These are phyloP conservation scores for Diprion similis DNA, from an alignment of 1,140 invertebrate genomes.

Conservation along the genomic window DNA sequence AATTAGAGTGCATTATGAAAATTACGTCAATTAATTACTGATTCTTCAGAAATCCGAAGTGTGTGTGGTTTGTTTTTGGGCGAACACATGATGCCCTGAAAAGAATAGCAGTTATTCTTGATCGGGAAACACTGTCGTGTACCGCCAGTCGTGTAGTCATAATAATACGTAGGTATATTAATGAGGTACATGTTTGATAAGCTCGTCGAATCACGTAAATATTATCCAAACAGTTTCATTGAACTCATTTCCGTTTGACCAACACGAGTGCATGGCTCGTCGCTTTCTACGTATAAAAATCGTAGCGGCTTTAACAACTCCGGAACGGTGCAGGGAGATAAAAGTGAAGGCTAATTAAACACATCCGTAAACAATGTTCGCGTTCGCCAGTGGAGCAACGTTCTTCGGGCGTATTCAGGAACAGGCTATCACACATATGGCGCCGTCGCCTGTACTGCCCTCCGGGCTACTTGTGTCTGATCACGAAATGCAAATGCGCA, in stretches of 20 bases:
- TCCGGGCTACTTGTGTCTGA: not conserved
- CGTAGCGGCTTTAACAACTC: not conserved
- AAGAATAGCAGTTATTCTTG: no score
- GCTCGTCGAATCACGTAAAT: no score
- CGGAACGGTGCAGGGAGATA: not conserved
- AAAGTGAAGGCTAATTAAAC: constrained; percentile 5
- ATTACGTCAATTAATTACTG: no score
- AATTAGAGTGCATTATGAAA: no score
- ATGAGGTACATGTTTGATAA: no score
- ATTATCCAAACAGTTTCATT: not conserved
- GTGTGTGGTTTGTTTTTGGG: not conserved
- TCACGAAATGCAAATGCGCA: not conserved
- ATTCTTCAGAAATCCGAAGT: no score
- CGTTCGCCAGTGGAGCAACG: not conserved
- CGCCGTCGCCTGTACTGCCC: not conserved
- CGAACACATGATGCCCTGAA: not conserved
- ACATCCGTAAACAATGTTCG: not conserved
- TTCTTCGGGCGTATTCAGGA: not conserved
- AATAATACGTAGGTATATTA: not conserved
- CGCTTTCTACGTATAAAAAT: not conserved
- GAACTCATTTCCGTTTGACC: constrained; percentile 1
- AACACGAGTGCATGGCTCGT: not conserved
- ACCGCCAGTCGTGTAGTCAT: not conserved
- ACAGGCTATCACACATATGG: not conserved
- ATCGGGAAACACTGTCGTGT: not conserved